phyloP scores from a whole-genome alignment of 1,140 invertebrate genomes.

The Ostrea denselamellosa region DNA sequence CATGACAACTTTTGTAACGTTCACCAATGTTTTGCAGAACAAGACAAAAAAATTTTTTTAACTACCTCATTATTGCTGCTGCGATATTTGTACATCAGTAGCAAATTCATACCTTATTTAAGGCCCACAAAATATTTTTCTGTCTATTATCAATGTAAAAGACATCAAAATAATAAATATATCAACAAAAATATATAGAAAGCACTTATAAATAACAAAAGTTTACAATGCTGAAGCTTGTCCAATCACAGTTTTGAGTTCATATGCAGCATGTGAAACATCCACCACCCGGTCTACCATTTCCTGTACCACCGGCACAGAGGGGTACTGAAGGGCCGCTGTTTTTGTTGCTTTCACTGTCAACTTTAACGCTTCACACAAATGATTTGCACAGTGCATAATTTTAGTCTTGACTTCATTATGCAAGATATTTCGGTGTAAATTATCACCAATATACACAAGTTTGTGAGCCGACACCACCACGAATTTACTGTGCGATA shows the following conservation, averaged over 20 bases:
- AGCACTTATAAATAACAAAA: conserved; percentile 5
- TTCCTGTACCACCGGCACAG: conserved; percentile 91
- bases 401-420: conserved; percentile 85
- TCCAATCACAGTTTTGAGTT: conserved; percentile 85
- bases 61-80: not conserved
- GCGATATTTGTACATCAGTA: not conserved
- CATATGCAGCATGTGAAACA: conserved; percentile 87
- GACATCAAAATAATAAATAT: conserved; percentile 25
- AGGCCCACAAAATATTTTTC: not conserved
- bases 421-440: conserved; percentile 87
- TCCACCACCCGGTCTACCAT: conserved; percentile 95
- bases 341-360: conserved; percentile 93
- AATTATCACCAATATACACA: conserved; percentile 95
- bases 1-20: not conserved
- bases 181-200: conserved; percentile 17
- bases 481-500: conserved; percentile 95
- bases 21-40: not conserved
- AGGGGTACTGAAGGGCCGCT: conserved; percentile 93
- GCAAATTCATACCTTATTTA: not conserved
- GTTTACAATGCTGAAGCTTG: conserved; percentile 69
- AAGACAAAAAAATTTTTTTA: not conserved
- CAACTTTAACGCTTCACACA: conserved; percentile 90
- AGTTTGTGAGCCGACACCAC: conserved; percentile 94
- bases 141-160: not conserved
- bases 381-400: conserved; percentile 87